A percentile compares a stretch with the other conserved stretches of the same genome.
phyloP scores from a whole-genome alignment of 2,888 invertebrate species.

The Entomobrya proxima region DNA sequence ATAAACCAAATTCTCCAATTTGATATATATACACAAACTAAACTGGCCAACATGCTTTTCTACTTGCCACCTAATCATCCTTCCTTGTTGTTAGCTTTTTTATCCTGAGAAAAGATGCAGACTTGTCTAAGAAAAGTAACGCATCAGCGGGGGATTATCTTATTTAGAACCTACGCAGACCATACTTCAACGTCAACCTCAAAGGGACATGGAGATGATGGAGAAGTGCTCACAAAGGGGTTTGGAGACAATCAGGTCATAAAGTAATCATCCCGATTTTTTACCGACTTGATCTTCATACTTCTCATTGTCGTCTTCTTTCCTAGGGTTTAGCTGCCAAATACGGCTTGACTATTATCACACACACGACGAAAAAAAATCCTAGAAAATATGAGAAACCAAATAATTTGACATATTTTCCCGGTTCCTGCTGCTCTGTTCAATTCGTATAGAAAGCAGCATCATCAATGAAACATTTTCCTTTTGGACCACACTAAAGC shows the following conservation, averaged over 20 bases:
- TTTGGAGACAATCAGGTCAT: constrained; percentile 58
- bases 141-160: constrained; percentile 48
- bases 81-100: neutral
- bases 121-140: too few species aligned
- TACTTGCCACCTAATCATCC: constrained; percentile 36
- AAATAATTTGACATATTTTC: constrained; percentile 69
- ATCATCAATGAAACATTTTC: neutral
- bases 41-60: constrained; percentile 17
- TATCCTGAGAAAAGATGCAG: neutral
- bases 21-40: neutral
- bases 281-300: neutral
- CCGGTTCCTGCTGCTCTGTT: constrained; percentile 37
- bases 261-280: constrained; percentile 61
- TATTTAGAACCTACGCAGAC: neutral
- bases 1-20: neutral
- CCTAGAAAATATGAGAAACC: constrained; percentile 24
- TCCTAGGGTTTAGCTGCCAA: too few species aligned
- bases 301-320: neutral
- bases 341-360: neutral
- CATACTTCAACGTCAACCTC: constrained; percentile 32
- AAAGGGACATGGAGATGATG: neutral
- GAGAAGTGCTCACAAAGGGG: neutral
- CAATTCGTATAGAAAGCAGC: neutral
- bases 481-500: constrained; percentile 4
- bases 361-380: constrained; percentile 15